Base-by-base conservation (phyloP, 2,113 vertebrate species). In the Pedetes capensis region DNA sequence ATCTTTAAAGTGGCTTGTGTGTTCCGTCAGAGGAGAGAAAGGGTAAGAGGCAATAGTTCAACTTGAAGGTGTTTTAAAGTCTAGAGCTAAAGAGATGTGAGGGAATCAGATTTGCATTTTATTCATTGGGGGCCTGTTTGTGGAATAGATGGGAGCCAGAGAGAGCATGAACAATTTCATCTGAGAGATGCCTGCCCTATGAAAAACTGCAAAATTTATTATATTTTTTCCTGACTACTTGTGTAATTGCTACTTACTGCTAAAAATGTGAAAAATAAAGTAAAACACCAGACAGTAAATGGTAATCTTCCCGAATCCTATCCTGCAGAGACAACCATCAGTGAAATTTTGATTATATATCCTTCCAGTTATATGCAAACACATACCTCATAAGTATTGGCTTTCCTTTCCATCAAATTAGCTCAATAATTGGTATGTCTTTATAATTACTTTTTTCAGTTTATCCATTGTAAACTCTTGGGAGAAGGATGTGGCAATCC, bases 131-230 rank as follows among this genome's bases (percentile, higher is more conserved):
- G 37, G 83, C 8, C 59, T 37, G 16, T 3, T n/a, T n/a, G 3
- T 1, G 25, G 22, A 29, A 29, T 27, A 18, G 37, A 44, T 39
- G 16, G 63, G 16, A 9, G 32, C 22, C 6, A 8, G 37, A 92
- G 34, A 9, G 8, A 20, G 8, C 11, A 29, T 47, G 47, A 63
- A n/a, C 39, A 32, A 4, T 37, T 83, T 13, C 8, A 6, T 76
- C 27, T 84, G 47, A 68, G 53, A 63, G 49, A 87, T 44, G 61
- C 32, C 63, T 20, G 13, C 10, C 17, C 16, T 71, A 2, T 39
- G 68, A 59, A 88, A 95, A 94, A 72, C 55, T 93, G 29, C 59
- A 84, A 61, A 64, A 25, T 66, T 71, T 59, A 49, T n/a, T 74
- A 12, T 23, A 75, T 69, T 42, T 0, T 29, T 49, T 23, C 39